Percentiles rank a stretch among this genome's conserved stretches.
These are phyloP conservation scores for Poecilobothrus nobilitatus DNA, from an alignment of 2,888 invertebrate genomes.

Conservation along the genomic window DNA sequence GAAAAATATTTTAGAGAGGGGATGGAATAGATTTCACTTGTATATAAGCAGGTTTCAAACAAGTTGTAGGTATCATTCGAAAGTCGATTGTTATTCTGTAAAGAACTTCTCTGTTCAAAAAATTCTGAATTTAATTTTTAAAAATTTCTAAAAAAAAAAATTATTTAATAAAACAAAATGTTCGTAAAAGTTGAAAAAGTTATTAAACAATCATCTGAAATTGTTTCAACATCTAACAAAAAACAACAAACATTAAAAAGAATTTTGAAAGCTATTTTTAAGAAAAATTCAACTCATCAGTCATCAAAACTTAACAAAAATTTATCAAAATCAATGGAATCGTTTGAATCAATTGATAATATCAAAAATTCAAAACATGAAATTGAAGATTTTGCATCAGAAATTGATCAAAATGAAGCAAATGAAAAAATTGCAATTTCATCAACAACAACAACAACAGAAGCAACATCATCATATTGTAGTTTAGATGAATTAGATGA, in stretches of 20 bases:
- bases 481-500: not conserved
- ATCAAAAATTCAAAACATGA: not conserved
- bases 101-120: not conserved
- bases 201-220: not conserved
- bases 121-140: not conserved
- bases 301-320: not conserved
- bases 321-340: not conserved
- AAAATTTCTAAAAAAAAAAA: not conserved
- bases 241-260: not conserved
- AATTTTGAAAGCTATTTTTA: not conserved
- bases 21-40: not conserved
- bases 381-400: not conserved
- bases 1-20: not conserved
- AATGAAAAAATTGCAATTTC: not conserved
- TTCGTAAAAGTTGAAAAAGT: not conserved
- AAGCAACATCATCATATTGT: not conserved
- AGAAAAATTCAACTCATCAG: not conserved
- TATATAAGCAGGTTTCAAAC: not conserved
- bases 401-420: constrained; percentile 6
- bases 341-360: not conserved
- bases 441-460: not conserved
- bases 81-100: not conserved
- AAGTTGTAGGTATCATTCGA: not conserved
- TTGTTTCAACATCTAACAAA: not conserved
- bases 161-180: not conserved